phyloP scores from a whole-genome alignment of 2,797 vertebrate species.

The Rhinatrema bivittatum region DNA sequence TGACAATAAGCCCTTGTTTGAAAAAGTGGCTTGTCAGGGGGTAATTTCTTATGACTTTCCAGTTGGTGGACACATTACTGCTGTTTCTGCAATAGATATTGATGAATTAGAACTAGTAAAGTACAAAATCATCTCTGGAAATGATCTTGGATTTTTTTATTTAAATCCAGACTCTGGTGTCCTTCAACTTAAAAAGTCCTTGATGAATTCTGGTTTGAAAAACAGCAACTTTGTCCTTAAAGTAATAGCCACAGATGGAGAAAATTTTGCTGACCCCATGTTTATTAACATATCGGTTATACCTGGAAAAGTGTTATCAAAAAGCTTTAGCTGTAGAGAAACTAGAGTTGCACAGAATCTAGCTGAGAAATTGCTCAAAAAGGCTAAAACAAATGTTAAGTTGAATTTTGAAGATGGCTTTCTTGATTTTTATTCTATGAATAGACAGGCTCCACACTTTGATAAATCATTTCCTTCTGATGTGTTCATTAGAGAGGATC shows the following conservation, averaged over 20 bases:
- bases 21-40: slow-evolving; percentile 88
- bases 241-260: slow-evolving; percentile 93
- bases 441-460: slow-evolving; percentile 88
- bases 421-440: slow-evolving; percentile 88
- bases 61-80: slow-evolving; percentile 79
- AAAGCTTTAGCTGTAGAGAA: slow-evolving; percentile 85
- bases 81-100: slow-evolving; percentile 91
- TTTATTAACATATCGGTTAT: slow-evolving; percentile 88
- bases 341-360: slow-evolving; percentile 88
- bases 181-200: slow-evolving; percentile 72
- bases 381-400: slow-evolving; percentile 81
- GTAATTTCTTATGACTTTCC: slow-evolving; percentile 83
- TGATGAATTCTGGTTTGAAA: slow-evolving; percentile 69
- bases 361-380: slow-evolving; percentile 90
- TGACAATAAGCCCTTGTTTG: slow-evolving; percentile 91
- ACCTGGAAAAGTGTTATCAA: slow-evolving; percentile 74
- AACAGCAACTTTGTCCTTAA: slow-evolving; percentile 76
- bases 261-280: slow-evolving; percentile 89
- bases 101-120: slow-evolving; percentile 92
- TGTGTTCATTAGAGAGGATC: slow-evolving; percentile 78
- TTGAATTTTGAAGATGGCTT: slow-evolving; percentile 84
- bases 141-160: slow-evolving; percentile 83
- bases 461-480: slow-evolving; percentile 86
- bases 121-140: slow-evolving; percentile 93
- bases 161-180: slow-evolving; percentile 93